Percentiles rank a stretch among this genome's conserved stretches.
phyloP scores from a whole-genome alignment of 2,113 vertebrate species.

The Scolopax mira region DNA sequence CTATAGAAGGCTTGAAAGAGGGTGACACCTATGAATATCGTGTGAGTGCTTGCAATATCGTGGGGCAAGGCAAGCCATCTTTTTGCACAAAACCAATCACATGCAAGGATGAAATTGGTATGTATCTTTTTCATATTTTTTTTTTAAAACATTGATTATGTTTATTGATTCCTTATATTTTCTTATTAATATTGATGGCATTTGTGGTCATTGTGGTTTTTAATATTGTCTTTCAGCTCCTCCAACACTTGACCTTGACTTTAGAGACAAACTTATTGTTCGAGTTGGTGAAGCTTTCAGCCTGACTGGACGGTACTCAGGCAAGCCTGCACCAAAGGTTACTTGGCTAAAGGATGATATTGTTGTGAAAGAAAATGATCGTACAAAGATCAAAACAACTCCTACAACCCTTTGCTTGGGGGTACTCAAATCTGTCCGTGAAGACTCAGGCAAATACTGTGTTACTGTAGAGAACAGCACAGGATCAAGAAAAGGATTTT shows the following conservation, averaged over 20 bases:
- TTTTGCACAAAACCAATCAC: conserved; percentile 96
- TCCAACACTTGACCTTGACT: conserved; percentile 93
- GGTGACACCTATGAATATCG: conserved; percentile 95
- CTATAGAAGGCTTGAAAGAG: conserved; percentile 87
- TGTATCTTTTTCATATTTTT: conserved; percentile 28
- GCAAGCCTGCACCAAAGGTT: conserved; percentile 92
- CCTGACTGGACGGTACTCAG: conserved; percentile 89
- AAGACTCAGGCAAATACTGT: conserved; percentile 91
- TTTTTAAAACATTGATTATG: neutral
- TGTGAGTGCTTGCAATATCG: conserved; percentile 91
- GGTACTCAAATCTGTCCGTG: conserved; percentile 86
- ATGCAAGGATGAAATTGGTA: conserved; percentile 95
- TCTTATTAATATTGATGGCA: conserved; percentile 4
- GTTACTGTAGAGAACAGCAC: conserved; percentile 93
- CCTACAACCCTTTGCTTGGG: conserved; percentile 85
- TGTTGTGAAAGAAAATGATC: conserved; percentile 86
- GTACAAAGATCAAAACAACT: conserved; percentile 87
- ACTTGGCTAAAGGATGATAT: conserved; percentile 88
- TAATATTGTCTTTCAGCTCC: conserved; percentile 80
- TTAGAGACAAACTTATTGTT: conserved; percentile 90
- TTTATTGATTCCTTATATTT: neutral
- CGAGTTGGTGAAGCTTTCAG: conserved; percentile 93
- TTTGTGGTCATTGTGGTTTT: neutral
- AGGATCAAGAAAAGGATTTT: conserved; percentile 91
- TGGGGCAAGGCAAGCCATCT: conserved; percentile 93